phyloP scores from a whole-genome alignment of 2,888 invertebrate species.

The Carpatolechia fugitivella region DNA sequence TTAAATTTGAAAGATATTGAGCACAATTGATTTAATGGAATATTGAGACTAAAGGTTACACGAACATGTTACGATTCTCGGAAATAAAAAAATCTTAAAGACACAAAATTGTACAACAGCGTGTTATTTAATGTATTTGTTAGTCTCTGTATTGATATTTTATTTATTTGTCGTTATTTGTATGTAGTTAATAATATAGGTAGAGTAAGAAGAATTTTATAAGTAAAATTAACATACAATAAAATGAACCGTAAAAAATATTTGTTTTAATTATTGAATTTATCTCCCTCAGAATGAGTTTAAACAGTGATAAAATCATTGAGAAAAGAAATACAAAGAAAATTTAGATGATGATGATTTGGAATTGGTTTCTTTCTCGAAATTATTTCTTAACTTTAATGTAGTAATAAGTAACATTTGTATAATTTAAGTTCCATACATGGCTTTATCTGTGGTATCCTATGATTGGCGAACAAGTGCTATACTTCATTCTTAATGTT shows the following conservation, averaged over 20 bases:
- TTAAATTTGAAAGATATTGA: constrained; percentile 32
- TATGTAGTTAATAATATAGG: constrained; percentile 29
- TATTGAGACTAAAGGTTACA: constrained; percentile 18
- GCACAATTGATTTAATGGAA: constrained; percentile 32
- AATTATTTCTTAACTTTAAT: no score
- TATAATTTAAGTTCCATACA: no score
- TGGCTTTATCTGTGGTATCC: no score
- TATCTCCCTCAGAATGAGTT: no score
- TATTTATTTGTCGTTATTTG: constrained; percentile 26
- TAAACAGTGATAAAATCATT: no score
- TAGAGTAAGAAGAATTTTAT: constrained; percentile 31
- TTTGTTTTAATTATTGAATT: neutral
- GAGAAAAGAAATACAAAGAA: no score
- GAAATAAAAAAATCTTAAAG: neutral
- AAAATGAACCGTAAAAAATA: neutral
- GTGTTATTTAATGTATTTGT: constrained; percentile 15
- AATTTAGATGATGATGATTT: no score
- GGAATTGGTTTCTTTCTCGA: no score
- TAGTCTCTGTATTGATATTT: constrained; percentile 29
- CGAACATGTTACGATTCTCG: constrained; percentile 1
- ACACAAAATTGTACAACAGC: neutral
- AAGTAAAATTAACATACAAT: constrained; percentile 33
- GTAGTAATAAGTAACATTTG: no score
- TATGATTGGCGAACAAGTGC: no score
- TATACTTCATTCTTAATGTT: no score